Base-by-base conservation (phyloP, 2,797 vertebrate genomes). In the Anabacerthia variegaticeps region DNA sequence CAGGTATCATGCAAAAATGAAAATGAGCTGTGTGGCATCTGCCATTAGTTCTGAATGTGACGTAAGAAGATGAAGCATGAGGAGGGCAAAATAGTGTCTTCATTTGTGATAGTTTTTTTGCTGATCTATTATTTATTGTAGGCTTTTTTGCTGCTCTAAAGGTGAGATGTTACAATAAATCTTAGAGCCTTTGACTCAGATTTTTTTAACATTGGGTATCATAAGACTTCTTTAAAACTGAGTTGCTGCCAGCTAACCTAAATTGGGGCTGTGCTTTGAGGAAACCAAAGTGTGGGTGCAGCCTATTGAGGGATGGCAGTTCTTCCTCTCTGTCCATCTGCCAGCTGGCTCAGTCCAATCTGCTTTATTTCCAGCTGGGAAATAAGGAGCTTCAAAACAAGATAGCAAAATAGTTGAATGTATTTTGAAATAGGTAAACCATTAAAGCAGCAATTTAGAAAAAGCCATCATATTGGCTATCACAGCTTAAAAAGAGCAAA, bases 261-360 rank as follows among this genome's bases (percentile, higher is more conserved):
- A 91, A 84, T 6, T 28, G 17, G 80, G 48, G 43, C 68, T 84
- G 46, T 86, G 92, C 73, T 95, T 77, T 94, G 79, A 90, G 79
- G 81, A 93, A 96, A 95, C 79, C n/a, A 58, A 88, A 89, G 56
- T 9, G 92, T 93, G 89, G 91, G 91, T 73, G 85, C 65, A 95
- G 89, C 78, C 82, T 96, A 39, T 54, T 86, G 91, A 91, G 82
- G 78, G 39, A 83, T 84, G 84, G 78, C 62, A 74, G 63, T n/a
- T 87, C 91, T 92, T 92, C 72, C 72, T 87, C 46, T 92, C 89
- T 86, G 92, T 91, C 89, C 88, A 93, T 95, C 89, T 91, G 62
- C 84, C 94, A 95, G 86, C 78, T 95, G 63, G 78, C 63, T 95
- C 90, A 67, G 82, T 87, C 76, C 91, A 85, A 82, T 85, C 85